phyloP scores from a whole-genome alignment of 2,797 vertebrate species.

The Chanos chanos region DNA sequence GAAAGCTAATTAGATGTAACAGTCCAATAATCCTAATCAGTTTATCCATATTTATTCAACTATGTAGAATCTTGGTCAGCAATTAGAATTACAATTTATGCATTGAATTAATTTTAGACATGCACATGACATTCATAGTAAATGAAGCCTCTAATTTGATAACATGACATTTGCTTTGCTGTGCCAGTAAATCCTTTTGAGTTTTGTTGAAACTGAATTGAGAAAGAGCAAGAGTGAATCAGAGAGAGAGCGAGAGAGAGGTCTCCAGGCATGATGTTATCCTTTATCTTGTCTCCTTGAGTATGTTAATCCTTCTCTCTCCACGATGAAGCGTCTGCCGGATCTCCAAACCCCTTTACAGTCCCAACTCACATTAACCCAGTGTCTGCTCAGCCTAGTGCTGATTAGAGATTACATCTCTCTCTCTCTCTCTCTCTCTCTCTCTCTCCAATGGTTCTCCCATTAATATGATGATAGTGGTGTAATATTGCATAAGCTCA shows the following conservation, averaged over 20 bases:
- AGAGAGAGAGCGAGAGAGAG: conserved; percentile 7
- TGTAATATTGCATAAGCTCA: conserved; percentile 63
- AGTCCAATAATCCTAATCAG: too few relatives aligned
- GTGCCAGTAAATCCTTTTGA: conserved; percentile 6
- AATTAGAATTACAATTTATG: too few relatives aligned
- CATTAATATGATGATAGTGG: conserved; percentile 46
- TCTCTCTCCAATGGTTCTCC: conserved; percentile 44
- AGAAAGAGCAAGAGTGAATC: conserved; percentile 23
- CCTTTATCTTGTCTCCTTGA: conserved; percentile 39
- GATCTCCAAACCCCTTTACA: conserved; percentile 56
- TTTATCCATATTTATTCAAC: too few relatives aligned
- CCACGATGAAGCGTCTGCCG: conserved; percentile 63
- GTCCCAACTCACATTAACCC: conserved; percentile 63
- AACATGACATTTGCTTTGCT: conserved; percentile 6
- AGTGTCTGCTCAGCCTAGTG: conserved; percentile 64
- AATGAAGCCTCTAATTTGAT: neutral
- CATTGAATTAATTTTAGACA: too few relatives aligned
- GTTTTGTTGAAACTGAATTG: neutral
- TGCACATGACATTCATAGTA: too few relatives aligned
- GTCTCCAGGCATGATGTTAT: conserved; percentile 36
- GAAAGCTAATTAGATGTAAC: too few relatives aligned
- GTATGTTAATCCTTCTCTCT: conserved; percentile 70
- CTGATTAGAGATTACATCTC: conserved; percentile 69
- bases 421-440: conserved; percentile 37
- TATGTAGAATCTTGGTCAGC: too few relatives aligned